A percentile compares a stretch with the other conserved stretches of the same genome.
Conservation (phyloP, 2,797 vertebrate species). For the Semaprochilodus insignis region DNA sequence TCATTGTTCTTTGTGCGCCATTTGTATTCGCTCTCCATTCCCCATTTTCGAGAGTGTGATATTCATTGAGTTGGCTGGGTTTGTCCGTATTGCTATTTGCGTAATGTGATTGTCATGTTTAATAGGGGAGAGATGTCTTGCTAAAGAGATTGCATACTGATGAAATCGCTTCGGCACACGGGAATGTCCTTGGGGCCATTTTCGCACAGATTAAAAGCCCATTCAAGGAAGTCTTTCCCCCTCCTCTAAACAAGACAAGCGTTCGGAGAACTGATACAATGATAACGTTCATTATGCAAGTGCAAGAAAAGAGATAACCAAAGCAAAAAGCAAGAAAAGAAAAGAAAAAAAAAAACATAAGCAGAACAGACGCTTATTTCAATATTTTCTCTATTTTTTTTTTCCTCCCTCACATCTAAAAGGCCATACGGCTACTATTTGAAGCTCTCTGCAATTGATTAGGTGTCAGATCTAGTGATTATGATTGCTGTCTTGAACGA, state of each 20-base stretch:
- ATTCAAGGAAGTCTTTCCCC: conserved; percentile 73
- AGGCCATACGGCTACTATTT: conserved; percentile 4
- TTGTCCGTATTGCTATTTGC: conserved; percentile 47
- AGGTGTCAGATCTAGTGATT: conserved; percentile 31
- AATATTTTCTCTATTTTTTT: conserved; percentile 53
- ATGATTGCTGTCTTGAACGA: conserved; percentile 27
- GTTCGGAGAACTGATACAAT: conserved; percentile 68
- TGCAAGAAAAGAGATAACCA: conserved; percentile 10
- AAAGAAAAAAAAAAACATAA: neutral
- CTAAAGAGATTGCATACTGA: conserved; percentile 67
- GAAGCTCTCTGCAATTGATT: conserved; percentile 16
- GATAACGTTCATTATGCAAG: conserved; percentile 59
- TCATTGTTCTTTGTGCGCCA: neutral
- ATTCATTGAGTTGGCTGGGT: conserved; percentile 9
- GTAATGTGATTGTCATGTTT: conserved; percentile 66
- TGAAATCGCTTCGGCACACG: conserved; percentile 63
- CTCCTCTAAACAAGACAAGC: conserved; percentile 69
- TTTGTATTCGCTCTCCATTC: conserved; percentile 14
- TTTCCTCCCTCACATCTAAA: neutral
- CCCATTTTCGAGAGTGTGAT: conserved; percentile 16
- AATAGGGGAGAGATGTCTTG: conserved; percentile 67
- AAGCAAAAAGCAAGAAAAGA: conserved; percentile 7
- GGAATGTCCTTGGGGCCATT: conserved; percentile 71
- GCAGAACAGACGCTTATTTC: conserved; percentile 51
- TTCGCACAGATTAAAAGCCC: conserved; percentile 77